phyloP scores from a whole-genome alignment of 35 echinoderm and acorn worm genomes.

The Strongylocentrotus purpuratus region DNA sequence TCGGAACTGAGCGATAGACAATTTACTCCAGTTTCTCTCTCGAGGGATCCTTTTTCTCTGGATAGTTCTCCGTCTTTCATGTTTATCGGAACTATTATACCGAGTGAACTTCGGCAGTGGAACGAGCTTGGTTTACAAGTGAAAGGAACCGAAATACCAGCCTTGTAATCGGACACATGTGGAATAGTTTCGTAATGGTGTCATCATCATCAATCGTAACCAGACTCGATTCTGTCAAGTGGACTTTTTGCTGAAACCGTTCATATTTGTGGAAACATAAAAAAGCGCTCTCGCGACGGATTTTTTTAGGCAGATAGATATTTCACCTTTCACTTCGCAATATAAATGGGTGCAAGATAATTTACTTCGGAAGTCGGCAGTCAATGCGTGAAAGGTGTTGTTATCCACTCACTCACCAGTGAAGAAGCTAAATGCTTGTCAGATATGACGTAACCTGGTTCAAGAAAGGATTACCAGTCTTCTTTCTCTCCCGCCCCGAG shows the following conservation, averaged over 20 bases:
- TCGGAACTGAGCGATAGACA: neutral
- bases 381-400: neutral
- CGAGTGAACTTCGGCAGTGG: no score
- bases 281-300: no score
- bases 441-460: neutral
- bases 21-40: neutral
- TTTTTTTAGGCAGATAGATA: no score
- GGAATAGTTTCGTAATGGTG: conserved; percentile 23
- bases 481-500: neutral
- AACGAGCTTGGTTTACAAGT: neutral
- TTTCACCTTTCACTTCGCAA: neutral
- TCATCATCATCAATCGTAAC: conserved; percentile 26
- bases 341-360: neutral
- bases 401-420: neutral
- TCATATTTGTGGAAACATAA: neutral
- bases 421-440: neutral
- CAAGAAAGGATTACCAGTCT: neutral
- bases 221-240: neutral
- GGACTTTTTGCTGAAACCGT: neutral
- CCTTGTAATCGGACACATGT: neutral
- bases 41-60: neutral
- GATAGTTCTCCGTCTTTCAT: neutral
- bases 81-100: neutral
- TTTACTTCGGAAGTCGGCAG: neutral
- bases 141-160: neutral